phyloP scores from a whole-genome alignment of 64 coral and sea anemone species.

The Stichodactyla mertensii region DNA sequence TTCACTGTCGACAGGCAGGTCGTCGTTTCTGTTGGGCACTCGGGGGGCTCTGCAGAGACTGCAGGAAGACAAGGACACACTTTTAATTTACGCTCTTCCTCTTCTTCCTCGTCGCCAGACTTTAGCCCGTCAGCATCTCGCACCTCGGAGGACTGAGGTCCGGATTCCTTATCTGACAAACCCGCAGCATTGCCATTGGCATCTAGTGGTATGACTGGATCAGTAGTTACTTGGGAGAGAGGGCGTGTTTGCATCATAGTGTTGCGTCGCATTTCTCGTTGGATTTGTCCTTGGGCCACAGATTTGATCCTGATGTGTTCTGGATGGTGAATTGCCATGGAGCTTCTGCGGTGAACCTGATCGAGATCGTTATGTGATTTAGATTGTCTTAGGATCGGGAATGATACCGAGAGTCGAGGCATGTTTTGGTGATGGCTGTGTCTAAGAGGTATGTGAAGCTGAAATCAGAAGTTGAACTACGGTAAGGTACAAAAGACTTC shows the following conservation, averaged over 20 bases:
- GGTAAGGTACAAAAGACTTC: neutral
- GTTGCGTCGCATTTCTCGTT: slow-evolving; percentile 63
- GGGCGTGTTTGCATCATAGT: neutral
- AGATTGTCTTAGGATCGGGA: slow-evolving; percentile 68
- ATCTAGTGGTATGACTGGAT: slow-evolving; percentile 42
- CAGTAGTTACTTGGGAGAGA: neutral
- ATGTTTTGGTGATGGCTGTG: slow-evolving; percentile 66
- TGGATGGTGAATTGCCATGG: neutral
- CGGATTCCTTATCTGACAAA: neutral
- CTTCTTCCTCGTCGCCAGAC: slow-evolving; percentile 20
- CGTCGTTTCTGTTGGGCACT: slow-evolving; percentile 51
- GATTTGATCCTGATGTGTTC: slow-evolving; percentile 89
- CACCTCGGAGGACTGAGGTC: slow-evolving; percentile 9
- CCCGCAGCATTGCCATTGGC: slow-evolving; percentile 42
- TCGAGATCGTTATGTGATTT: slow-evolving; percentile 57
- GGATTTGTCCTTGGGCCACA: slow-evolving; percentile 76
- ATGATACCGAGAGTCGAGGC: slow-evolving; percentile 81
- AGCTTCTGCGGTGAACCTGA: slow-evolving; percentile 59
- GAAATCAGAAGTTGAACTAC: neutral
- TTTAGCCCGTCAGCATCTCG: neutral
- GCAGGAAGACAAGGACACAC: slow-evolving; percentile 68
- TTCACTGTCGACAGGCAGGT: slow-evolving; percentile 20
- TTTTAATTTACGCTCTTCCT: slow-evolving; percentile 41
- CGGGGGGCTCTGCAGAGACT: slow-evolving; percentile 60
- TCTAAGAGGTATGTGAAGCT: slow-evolving; percentile 77